Base-by-base conservation (phyloP, 53 echinoderm and acorn worm species). In the Patiria pectinifera region DNA sequence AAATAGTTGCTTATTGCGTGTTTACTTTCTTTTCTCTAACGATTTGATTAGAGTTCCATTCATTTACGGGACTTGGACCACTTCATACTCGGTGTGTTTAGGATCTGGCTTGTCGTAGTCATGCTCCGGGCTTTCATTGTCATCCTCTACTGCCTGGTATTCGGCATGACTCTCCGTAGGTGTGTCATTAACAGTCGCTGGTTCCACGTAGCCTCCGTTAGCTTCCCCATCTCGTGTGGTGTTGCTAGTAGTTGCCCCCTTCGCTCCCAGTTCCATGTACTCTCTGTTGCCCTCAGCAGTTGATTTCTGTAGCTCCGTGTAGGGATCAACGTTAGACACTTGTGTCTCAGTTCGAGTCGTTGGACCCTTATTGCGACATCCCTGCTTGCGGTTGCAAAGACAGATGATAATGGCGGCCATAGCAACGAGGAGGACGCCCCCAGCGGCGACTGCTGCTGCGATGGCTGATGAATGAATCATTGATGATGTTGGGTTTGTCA, bases 261-360 rank as follows among this genome's bases (percentile, higher is more conserved):
- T 84, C 16, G 84, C 48, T 66, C 63, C 22, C 18, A 84, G 84
- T 84, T 48, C 84, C 66, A 84, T 35, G 66, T 66, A 66, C 62
- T 84, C 62, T 15, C 62, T 84, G 44, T 62, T 84, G 15, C 15
- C 62, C 1, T 43, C 63, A 44, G 1, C 84, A 3, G 44, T 79
- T 16, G 80, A 48, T 59, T 53, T 46, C n/a, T 82, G 84, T 35
- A 66, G 63, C 24, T 62, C 84, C 66, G 18, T 35, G 63, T 84
- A 84, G 66, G 63, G 59, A 59, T 82, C 82, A 22, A 82, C 59
- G 82, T 58, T 82, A 16, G 82, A 53, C 59, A 58, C 58, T 21
- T 82, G 82, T n/a, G 82, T 59, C n/a, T 59, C 82, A 22, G 58
- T 58, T 79, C 15, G 48, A 82, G 53, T 53, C 53, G 53, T 53